phyloP scores from a whole-genome alignment of 2,888 invertebrate species.

The Sarcophaga rosellei region DNA sequence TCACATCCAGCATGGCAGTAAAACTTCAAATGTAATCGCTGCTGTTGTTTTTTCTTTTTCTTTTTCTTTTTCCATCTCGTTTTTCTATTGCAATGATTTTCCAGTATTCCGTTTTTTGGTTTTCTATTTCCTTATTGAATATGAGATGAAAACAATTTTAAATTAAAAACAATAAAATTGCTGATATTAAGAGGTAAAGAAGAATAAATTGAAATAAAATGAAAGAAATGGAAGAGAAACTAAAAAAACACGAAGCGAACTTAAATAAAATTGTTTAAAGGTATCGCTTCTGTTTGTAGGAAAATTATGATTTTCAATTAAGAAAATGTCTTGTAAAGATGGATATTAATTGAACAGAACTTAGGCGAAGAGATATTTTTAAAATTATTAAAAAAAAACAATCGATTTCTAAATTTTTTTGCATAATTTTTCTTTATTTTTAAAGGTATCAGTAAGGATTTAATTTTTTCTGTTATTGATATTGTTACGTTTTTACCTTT shows the following conservation, averaged over 20 bases:
- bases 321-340: not conserved
- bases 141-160: conserved; percentile 35
- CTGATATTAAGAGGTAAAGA: conserved; percentile 53
- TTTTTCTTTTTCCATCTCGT: not conserved
- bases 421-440: not conserved
- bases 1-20: conserved; percentile 57
- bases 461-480: no score
- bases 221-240: not conserved
- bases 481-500: no score
- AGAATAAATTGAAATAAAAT: conserved; percentile 49
- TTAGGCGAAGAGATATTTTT: not conserved
- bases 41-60: not conserved
- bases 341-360: not conserved
- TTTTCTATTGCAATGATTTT: not conserved
- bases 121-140: conserved; percentile 30
- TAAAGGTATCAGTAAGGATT: not conserved
- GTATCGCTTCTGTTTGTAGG: conserved; percentile 5
- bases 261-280: conserved; percentile 35
- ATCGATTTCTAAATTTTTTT: not conserved
- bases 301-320: not conserved
- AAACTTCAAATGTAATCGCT: conserved; percentile 63
- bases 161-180: conserved; percentile 66
- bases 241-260: not conserved
- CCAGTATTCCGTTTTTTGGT: conserved; percentile 20
- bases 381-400: not conserved